Evolutionary conservation across 2,113 vertebrate species (phyloP), one percentile per base, ranked within the genome.

Genomic region (Xiphophorus hellerii): DNA sequence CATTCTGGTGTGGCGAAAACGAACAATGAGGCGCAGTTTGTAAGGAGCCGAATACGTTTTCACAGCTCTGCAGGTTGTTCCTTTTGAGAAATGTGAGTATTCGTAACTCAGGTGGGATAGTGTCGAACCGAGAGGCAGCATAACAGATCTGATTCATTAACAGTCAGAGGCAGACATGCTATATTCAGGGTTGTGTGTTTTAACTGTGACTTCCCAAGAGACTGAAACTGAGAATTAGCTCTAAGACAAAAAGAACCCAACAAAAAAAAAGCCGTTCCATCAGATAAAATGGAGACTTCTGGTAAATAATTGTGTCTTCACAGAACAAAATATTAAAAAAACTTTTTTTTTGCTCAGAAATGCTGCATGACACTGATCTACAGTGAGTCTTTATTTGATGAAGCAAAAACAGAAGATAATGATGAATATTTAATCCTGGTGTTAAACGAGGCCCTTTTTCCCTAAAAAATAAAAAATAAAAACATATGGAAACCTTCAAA

Each of bases 321-420:
- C 11, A 35, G 54, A 35, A 62, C 10, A 75, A 73, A 73, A 61
- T 37, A 37, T 11, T 37, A 63, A 9, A 31, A 62, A 63, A 42
- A 54, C 28, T 12, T 31, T 15, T 69, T 42, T 71, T 54, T 9
- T 25, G 61, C 28, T 58, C 11, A 14, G 13, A 11, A 25, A 54
- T 25, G 8, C 22, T 69, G 17, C 44, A 13, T 66, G 14, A 25
- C 22, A 42, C 10, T 30, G 28, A 20, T 27, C 61, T 48, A 35
- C 22, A 37, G 28, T 63, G n/a, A 9, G 13, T 5, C 66, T 25
- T 58, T 61, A 15, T 75, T 22, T n/a, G 33, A 37, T 63, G 15
- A 25, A 58, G n/a, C 73, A 68, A 10, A 78, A 44, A 87, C 79
- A 82, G 79, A 62, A 35, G 61, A 79, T 48, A 12, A 74, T 39